phyloP scores from a whole-genome alignment of 30 jellyfish, hydroid and myxozoan species.

The Aurelia aurita complex sp. Pacific region DNA sequence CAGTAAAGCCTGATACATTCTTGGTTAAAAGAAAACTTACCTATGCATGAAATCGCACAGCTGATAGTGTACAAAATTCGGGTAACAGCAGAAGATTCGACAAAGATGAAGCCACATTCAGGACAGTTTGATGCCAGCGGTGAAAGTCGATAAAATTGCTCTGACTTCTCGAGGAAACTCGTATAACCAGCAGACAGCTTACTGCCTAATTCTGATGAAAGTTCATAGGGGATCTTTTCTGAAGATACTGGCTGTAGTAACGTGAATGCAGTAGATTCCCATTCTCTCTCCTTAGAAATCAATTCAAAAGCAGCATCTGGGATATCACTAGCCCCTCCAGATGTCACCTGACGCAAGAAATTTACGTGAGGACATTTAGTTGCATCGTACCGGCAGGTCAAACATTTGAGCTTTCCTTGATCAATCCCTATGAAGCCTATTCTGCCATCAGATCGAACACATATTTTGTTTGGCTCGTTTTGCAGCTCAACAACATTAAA shows the following conservation, averaged over 20 bases:
- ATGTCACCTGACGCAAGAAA: neutral
- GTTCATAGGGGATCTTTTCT: neutral
- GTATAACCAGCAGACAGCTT: neutral
- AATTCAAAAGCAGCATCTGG: neutral
- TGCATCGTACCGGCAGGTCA: slow-evolving; percentile 1
- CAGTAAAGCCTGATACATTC: too few relatives aligned
- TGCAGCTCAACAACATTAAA: neutral
- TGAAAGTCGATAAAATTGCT: too few relatives aligned
- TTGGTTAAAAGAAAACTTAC: too few relatives aligned
- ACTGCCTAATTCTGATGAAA: neutral
- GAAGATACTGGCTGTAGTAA: neutral
- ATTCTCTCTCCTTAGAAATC: neutral
- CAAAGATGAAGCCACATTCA: too few relatives aligned
- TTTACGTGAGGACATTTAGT: neutral
- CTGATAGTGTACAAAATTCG: too few relatives aligned
- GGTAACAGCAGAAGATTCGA: too few relatives aligned
- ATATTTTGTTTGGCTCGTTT: neutral
- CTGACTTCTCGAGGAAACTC: neutral
- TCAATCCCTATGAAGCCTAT: neutral
- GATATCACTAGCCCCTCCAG: neutral
- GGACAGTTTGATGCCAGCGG: too few relatives aligned
- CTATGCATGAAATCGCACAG: too few relatives aligned
- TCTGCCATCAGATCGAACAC: neutral
- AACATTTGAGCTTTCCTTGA: neutral
- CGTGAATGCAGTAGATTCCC: neutral